Percentiles rank a stretch among this genome's conserved stretches.
Evolutionary conservation across 2,113 vertebrate species (phyloP).

Genomic region (Microcebus griseorufus): DNA sequence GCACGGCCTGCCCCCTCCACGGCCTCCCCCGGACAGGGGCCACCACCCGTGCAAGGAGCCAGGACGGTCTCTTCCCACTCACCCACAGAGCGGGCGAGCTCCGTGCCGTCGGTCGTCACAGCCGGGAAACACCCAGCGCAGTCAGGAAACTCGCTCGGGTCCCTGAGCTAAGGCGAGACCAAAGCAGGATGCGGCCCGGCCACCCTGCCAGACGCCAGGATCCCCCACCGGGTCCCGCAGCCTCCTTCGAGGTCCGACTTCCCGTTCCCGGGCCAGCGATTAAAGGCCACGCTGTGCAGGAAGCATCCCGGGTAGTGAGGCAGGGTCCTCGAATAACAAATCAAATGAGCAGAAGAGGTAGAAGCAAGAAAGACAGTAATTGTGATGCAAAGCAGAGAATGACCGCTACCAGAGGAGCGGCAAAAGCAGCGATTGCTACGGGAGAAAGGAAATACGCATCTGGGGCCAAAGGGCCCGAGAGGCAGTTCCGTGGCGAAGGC

Average conservation of each 20-base stretch:
- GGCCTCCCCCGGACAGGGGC: too few relatives aligned
- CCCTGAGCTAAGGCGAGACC: not conserved
- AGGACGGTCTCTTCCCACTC: not conserved
- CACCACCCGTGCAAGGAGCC: too few relatives aligned
- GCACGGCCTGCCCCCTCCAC: too few relatives aligned
- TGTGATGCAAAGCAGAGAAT: not conserved
- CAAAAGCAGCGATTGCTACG: accelerated
- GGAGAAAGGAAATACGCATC: not conserved
- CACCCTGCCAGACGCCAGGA: too few relatives aligned
- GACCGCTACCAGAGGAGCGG: accelerated
- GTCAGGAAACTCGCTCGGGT: accelerated
- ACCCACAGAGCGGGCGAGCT: accelerated
- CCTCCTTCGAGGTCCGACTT: not conserved
- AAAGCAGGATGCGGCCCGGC: not conserved
- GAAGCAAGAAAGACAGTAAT: not conserved
- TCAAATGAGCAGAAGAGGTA: too few relatives aligned
- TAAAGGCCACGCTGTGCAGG: not conserved
- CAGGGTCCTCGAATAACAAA: too few relatives aligned
- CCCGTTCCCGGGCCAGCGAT: not conserved
- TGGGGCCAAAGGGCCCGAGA: not conserved
- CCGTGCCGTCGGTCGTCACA: accelerated
- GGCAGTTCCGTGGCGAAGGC: accelerated
- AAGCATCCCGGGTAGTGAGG: accelerated
- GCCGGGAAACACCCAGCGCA: accelerated
- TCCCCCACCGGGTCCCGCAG: accelerated